A percentile compares a stretch with the other conserved stretches of the same genome.
Conservation (phyloP, 2,888 invertebrate genomes). For the Metopia argyrocephala region DNA sequence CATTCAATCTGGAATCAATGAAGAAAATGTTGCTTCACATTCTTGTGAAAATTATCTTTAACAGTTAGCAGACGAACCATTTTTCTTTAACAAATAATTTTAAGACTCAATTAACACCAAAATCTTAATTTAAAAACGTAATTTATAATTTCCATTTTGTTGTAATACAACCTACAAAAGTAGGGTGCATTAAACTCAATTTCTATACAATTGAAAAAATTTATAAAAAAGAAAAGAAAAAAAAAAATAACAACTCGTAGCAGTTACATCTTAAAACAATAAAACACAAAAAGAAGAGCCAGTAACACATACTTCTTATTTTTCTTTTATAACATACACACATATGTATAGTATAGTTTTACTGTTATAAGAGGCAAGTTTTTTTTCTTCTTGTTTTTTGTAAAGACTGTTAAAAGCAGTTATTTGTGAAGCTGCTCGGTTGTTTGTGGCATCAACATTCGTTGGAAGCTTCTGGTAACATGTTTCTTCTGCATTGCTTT, state of each 20-base stretch:
- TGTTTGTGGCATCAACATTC: background rate
- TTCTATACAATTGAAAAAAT: background rate
- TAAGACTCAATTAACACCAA: background rate
- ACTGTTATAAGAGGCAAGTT: slow-evolving; percentile 5
- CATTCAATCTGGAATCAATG: too few species aligned
- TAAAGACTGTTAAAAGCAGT: background rate
- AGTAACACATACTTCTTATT: slow-evolving; percentile 31
- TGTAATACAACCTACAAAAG: background rate
- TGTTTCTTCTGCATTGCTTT: background rate
- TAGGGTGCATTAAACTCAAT: slow-evolving; percentile 9
- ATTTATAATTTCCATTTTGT: background rate
- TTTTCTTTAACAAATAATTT: background rate
- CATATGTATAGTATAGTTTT: background rate
- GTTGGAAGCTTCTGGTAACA: slow-evolving; percentile 35
- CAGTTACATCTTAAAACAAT: slow-evolving; percentile 32
- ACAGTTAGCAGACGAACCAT: too few species aligned
- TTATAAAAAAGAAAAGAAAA: background rate
- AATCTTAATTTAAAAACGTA: background rate
- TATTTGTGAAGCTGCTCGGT: background rate
- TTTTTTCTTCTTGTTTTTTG: background rate
- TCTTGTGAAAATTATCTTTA: too few species aligned
- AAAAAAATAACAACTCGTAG: slow-evolving; percentile 17
- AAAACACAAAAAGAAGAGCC: background rate
- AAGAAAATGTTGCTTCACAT: too few species aligned
- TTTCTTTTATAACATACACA: background rate